Evolutionary conservation across 2,888 invertebrate genomes (phyloP).

Genomic region (Caenorhabditis virilis): DNA sequence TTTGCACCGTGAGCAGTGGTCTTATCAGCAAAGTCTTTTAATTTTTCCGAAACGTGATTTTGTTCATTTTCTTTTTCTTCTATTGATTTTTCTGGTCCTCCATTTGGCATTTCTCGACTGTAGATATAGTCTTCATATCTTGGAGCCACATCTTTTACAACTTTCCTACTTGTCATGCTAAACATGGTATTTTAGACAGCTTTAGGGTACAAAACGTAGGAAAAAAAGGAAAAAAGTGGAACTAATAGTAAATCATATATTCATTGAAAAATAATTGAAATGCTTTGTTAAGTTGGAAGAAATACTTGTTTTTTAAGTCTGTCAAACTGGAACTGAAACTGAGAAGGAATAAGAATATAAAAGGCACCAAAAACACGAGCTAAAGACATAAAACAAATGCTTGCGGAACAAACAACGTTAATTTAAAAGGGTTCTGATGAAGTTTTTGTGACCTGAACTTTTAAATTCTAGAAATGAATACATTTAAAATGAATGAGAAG

Average conservation of each 20-base stretch:
- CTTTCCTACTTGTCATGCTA: slow-evolving; percentile 25
- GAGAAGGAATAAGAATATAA: background rate
- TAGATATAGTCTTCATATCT: slow-evolving; percentile 37
- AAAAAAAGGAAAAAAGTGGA: background rate
- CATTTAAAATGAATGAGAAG: too few relatives aligned
- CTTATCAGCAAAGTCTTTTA: slow-evolving; percentile 47
- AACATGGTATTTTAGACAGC: background rate
- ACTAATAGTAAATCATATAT: background rate
- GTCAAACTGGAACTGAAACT: background rate
- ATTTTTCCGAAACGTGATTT: slow-evolving; percentile 1
- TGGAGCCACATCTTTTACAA: slow-evolving; percentile 14
- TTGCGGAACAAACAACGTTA: background rate
- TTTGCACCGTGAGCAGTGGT: slow-evolving; percentile 59
- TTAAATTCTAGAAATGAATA: too few relatives aligned
- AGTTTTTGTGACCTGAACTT: too few relatives aligned
- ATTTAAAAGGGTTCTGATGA: too few relatives aligned
- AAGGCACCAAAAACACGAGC: background rate
- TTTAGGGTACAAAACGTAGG: background rate
- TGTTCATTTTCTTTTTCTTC: slow-evolving; percentile 6
- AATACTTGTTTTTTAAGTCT: background rate
- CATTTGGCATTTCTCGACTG: slow-evolving; percentile 30
- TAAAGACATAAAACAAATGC: background rate
- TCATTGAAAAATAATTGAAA: background rate
- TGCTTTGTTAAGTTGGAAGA: too few relatives aligned
- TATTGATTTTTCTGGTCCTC: slow-evolving; percentile 8